Base-by-base conservation (phyloP, 2,113 vertebrate species). In the Morone chrysops region DNA sequence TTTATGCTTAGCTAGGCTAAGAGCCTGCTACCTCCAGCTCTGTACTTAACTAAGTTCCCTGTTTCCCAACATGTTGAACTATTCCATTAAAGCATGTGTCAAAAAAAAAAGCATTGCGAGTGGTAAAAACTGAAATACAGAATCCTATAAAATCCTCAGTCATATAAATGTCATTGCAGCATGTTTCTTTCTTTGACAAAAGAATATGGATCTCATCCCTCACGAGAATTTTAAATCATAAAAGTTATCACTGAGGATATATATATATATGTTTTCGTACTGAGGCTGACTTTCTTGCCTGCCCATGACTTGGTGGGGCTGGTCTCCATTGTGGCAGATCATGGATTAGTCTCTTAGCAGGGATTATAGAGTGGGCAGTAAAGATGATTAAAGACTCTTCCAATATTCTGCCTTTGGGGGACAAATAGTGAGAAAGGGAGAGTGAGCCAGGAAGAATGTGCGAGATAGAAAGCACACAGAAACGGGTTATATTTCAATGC, bases 361-460 rank as follows among this genome's bases (percentile, higher is more conserved):
- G 82, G 88, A 94, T 94, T 94, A 94, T 85, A 54, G 89, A 90
- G 88, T 87, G 81, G 89, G 87, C 87, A 90, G 92, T 92, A 89
- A 93, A 92, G 81, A 94, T 91, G 90, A 94, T 92, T 93, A 91
- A 94, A 92, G 89, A 84, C 80, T 89, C 83, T 87, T 90, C 83
- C 85, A 70, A 82, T 90, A 86, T 87, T 86, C 72, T 85, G 90
- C 80, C 65, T 83, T 86, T 76, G 82, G 78, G 84, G 70, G 78
- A 84, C 82, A 83, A 81, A 75, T 54, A 73, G 85, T 71, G 69
- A 83, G 87, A 75, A 69, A 88, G 63, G 31, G 59, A 80, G 61
- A 70, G 63, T 3, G 41, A 82, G 66, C 59, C 60, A 25, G 61
- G 62, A 59, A 84, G 63, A 80, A 57, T 20, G 31, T 59, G 73